Percentiles rank a stretch among this genome's conserved stretches.
These are phyloP conservation scores for Forbesichthys papilliferus DNA, from an alignment of 2,113 vertebrate genomes.

Conservation along the genomic window DNA sequence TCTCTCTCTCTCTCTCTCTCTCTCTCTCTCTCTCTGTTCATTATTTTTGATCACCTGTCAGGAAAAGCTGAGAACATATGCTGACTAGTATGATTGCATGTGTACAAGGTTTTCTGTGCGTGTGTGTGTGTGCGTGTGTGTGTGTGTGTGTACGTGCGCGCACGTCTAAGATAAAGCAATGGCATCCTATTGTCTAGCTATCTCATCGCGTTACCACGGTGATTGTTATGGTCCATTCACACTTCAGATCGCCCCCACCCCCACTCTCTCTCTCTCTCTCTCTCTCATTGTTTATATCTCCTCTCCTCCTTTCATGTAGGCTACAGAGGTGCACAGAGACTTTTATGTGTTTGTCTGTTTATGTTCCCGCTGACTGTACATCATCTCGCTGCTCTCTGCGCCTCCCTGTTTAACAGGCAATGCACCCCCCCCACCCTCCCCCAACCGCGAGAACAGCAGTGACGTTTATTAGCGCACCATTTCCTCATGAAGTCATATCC, in stretches of 20 bases:
- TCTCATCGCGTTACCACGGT: too few relatives aligned
- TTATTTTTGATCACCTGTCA: constrained; percentile 44
- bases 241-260: background rate
- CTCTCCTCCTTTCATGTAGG: background rate
- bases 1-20: background rate
- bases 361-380: background rate
- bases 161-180: too few relatives aligned
- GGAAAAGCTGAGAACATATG: constrained; percentile 58
- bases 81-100: constrained; percentile 18
- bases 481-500: background rate
- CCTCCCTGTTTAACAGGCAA: too few relatives aligned
- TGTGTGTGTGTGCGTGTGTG: too few relatives aligned
- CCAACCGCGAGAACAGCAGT: too few relatives aligned
- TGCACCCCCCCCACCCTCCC: too few relatives aligned
- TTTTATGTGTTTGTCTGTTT: background rate
- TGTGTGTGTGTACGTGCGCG: too few relatives aligned
- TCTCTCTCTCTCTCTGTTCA: background rate
- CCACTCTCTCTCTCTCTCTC: background rate
- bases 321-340: background rate
- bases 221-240: too few relatives aligned
- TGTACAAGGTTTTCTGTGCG: background rate
- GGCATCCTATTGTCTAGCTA: too few relatives aligned
- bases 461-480: background rate
- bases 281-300: background rate
- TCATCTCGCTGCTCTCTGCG: background rate